Percentiles rank a stretch among this genome's conserved stretches.
Evolutionary conservation across 2,797 vertebrate species (phyloP).

Genomic region (Aplochiton taeniatus): DNA sequence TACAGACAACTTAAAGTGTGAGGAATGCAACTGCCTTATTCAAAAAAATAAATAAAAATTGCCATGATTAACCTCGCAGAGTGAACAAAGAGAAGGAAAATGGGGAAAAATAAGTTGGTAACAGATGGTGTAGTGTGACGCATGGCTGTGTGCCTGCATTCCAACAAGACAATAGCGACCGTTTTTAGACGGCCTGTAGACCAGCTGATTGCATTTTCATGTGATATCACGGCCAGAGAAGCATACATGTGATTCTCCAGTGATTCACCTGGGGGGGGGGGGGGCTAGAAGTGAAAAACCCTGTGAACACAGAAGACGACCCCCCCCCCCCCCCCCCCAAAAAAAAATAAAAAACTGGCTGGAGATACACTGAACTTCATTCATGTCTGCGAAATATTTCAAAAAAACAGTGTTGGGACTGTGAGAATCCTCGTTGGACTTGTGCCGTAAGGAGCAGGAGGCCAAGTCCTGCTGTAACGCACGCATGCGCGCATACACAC

Average conservation of each 20-base stretch:
- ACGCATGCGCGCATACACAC: no score
- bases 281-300: no score
- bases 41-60: background rate
- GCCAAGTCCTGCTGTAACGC: no score
- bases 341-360: no score
- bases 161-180: background rate
- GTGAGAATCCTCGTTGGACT: no score
- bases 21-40: background rate
- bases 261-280: no score
- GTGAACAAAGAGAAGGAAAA: background rate
- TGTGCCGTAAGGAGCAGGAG: no score
- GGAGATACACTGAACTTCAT: no score
- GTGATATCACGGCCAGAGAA: background rate
- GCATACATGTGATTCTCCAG: conserved; percentile 1
- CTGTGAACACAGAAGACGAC: no score
- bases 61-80: background rate
- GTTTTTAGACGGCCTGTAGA: background rate
- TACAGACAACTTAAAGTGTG: background rate
- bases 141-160: background rate
- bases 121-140: background rate
- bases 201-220: conserved; percentile 1
- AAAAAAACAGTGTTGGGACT: no score
- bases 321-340: no score
- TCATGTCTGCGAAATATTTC: no score
- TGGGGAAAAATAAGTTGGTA: background rate